Conservation (phyloP, 2,888 invertebrate genomes). For the Drosophila setosimentum region DNA sequence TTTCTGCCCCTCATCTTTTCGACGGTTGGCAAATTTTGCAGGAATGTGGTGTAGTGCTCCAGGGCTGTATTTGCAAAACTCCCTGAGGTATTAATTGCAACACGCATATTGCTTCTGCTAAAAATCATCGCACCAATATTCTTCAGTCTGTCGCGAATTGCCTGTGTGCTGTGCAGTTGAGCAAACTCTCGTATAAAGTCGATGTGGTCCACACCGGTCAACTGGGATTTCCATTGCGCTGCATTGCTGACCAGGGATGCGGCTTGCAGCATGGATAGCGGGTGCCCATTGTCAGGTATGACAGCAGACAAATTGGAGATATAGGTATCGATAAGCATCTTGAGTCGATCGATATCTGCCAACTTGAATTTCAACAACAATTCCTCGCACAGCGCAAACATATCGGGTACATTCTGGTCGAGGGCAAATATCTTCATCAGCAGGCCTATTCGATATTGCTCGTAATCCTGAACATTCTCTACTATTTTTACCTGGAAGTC, state of each 20-base stretch:
- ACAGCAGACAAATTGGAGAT: conserved; percentile 92
- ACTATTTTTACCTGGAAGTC: conserved; percentile 89
- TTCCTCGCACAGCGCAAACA: conserved; percentile 93
- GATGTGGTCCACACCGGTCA: conserved; percentile 92
- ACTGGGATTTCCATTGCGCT: conserved; percentile 89
- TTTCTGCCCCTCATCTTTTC: conserved; percentile 46
- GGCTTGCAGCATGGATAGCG: conserved; percentile 94
- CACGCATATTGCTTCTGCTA: conserved; percentile 88
- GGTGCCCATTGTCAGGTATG: conserved; percentile 91
- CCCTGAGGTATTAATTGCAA: conserved; percentile 88
- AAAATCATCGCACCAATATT: conserved; percentile 89
- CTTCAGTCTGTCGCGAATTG: conserved; percentile 88
- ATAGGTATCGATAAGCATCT: conserved; percentile 91
- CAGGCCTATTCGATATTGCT: conserved; percentile 91
- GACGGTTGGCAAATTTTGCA: conserved; percentile 72
- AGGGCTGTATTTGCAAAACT: conserved; percentile 82
- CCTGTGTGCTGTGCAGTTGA: conserved; percentile 87
- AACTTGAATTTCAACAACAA: conserved; percentile 90
- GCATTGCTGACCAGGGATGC: conserved; percentile 91
- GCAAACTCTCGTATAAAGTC: conserved; percentile 91
- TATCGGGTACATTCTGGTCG: conserved; percentile 91
- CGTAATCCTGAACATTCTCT: conserved; percentile 89
- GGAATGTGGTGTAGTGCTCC: conserved; percentile 83
- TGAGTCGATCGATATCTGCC: conserved; percentile 90
- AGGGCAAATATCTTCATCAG: conserved; percentile 91